These are phyloP conservation scores for Hyppa rectilinea DNA, from an alignment of 2,888 invertebrate species.

Conservation along the genomic window DNA sequence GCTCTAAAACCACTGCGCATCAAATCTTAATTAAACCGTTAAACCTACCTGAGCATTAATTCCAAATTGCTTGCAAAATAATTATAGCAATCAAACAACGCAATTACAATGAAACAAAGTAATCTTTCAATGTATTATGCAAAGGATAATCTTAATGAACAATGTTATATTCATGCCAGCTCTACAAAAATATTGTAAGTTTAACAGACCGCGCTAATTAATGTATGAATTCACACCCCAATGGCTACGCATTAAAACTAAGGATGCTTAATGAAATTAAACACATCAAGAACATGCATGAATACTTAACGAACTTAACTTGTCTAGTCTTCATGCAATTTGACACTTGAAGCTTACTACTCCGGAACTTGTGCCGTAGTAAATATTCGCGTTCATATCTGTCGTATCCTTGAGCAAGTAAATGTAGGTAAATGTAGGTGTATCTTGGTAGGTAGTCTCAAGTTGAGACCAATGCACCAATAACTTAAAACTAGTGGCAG, in stretches of 20 bases:
- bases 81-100: constrained; percentile 32
- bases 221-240: constrained; percentile 39
- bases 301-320: constrained; percentile 49
- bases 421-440: constrained; percentile 9
- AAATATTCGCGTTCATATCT: constrained; percentile 17
- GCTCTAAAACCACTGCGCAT: constrained; percentile 20
- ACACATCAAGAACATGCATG: constrained; percentile 52
- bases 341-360: constrained; percentile 27
- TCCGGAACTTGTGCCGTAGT: constrained; percentile 12
- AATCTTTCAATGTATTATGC: constrained; percentile 41
- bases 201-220: constrained; percentile 26
- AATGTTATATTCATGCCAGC: constrained; percentile 29
- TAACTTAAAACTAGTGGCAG: constrained; percentile 52
- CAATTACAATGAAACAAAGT: constrained; percentile 30
- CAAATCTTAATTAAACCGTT: constrained; percentile 45
- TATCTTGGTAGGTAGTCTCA: constrained; percentile 21
- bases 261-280: constrained; percentile 40
- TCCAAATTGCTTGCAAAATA: constrained; percentile 39
- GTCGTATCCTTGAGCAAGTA: constrained; percentile 6
- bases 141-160: constrained; percentile 44
- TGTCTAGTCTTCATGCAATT: constrained; percentile 49
- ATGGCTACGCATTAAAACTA: constrained; percentile 31
- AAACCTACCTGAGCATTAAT: constrained; percentile 46
- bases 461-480: constrained; percentile 45
- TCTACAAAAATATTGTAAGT: constrained; percentile 39